Conservation (phyloP, 2,113 vertebrate species). For the Terrapene triunguis region DNA sequence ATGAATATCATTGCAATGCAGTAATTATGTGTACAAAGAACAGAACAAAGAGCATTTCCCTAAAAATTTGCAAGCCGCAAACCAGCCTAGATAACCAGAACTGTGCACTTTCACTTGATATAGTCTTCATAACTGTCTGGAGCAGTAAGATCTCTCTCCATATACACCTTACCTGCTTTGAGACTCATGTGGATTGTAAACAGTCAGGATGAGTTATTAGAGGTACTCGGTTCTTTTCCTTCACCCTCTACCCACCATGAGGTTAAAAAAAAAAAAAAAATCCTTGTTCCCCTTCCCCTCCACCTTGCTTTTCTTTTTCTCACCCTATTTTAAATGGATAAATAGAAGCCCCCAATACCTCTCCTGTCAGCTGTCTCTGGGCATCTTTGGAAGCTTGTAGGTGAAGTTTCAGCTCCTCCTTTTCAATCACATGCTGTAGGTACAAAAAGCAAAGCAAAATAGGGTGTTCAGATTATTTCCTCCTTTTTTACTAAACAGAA, state of each 20-base stretch:
- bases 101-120: background rate
- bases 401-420: constrained; percentile 96
- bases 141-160: background rate
- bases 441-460: constrained; percentile 43
- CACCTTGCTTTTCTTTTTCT: background rate
- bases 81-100: background rate
- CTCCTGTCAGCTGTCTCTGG: constrained; percentile 94
- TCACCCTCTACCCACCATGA: background rate
- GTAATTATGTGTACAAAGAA: background rate
- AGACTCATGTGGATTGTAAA: background rate
- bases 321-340: background rate
- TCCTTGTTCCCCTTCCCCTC: background rate
- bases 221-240: background rate
- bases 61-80: background rate
- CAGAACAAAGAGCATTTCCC: background rate
- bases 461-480: background rate
- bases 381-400: constrained; percentile 97
- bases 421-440: constrained; percentile 93
- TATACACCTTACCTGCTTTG: background rate
- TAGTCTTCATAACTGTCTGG: background rate
- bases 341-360: constrained; percentile 79
- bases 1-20: background rate
- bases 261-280: background rate
- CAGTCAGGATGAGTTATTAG: background rate
- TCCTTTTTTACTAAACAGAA: background rate